phyloP scores from a whole-genome alignment of 2,888 invertebrate genomes.

The Drosophila ustulata region DNA sequence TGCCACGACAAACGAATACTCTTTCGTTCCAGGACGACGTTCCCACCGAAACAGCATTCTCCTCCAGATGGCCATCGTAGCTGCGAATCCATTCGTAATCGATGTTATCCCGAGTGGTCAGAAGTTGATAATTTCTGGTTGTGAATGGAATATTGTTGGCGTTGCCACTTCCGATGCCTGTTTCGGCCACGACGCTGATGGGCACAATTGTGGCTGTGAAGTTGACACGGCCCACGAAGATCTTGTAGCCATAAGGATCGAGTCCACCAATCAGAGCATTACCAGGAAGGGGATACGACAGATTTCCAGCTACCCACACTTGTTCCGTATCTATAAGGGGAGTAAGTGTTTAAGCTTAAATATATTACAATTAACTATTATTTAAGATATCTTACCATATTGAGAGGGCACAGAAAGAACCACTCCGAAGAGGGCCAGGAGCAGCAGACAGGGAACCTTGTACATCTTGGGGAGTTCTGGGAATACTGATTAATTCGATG shows the following conservation, averaged over 20 bases:
- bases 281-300: constrained; percentile 42
- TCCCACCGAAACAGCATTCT: constrained; percentile 43
- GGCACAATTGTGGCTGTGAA: constrained; percentile 35
- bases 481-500: constrained; percentile 1
- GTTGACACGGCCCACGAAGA: constrained; percentile 53
- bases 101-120: constrained; percentile 24
- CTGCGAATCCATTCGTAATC: constrained; percentile 54
- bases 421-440: constrained; percentile 11
- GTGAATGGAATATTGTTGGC: constrained; percentile 21
- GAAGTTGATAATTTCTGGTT: constrained; percentile 37
- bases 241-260: constrained; percentile 51
- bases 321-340: constrained; percentile 27
- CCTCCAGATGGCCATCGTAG: constrained; percentile 53
- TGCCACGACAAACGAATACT: constrained; percentile 43
- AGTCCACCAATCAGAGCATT: constrained; percentile 52
- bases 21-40: constrained; percentile 47
- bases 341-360: not conserved
- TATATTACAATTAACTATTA: not conserved
- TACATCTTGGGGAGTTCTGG: constrained; percentile 9
- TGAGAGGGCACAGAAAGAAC: constrained; percentile 12
- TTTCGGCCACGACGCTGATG: constrained; percentile 53
- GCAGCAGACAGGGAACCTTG: constrained; percentile 4
- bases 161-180: constrained; percentile 46
- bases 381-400: constrained; percentile 2
- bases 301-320: constrained; percentile 48